A percentile compares a stretch with the other conserved stretches of the same genome.
These are phyloP conservation scores for Laterallus jamaicensis DNA, from an alignment of 2,113 vertebrate species.

Conservation along the genomic window DNA sequence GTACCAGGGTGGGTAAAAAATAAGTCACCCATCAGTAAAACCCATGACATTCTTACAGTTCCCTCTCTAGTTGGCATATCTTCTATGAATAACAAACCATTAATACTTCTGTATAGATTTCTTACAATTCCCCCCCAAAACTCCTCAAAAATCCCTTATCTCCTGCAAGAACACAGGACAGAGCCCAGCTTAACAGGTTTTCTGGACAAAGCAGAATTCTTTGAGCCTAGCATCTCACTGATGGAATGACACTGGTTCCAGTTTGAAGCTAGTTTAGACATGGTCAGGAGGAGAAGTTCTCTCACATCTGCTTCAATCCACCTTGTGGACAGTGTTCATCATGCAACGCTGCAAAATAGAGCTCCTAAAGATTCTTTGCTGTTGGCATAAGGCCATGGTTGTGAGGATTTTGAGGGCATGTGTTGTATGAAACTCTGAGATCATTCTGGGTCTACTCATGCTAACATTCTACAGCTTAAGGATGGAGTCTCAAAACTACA, in stretches of 20 bases:
- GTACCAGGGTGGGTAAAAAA: too few relatives aligned
- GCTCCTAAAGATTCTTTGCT: too few relatives aligned
- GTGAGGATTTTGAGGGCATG: too few relatives aligned
- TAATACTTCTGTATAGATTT: neutral
- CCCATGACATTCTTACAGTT: neutral
- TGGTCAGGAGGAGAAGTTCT: accelerated
- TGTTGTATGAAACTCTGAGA: too few relatives aligned
- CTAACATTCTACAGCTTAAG: too few relatives aligned
- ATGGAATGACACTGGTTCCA: neutral
- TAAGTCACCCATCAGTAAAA: too few relatives aligned
- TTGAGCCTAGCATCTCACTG: neutral
- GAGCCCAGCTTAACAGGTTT: neutral
- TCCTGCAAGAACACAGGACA: neutral
- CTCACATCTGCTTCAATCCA: neutral
- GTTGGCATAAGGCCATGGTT: too few relatives aligned
- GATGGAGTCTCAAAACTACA: too few relatives aligned
- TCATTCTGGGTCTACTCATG: too few relatives aligned
- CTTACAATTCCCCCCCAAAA: neutral
- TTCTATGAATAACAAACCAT: neutral
- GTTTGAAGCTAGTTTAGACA: neutral
- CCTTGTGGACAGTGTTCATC: too few relatives aligned
- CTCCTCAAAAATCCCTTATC: neutral
- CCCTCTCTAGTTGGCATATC: accelerated
- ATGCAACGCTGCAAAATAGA: too few relatives aligned
- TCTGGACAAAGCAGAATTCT: neutral